A percentile compares a stretch with the other conserved stretches of the same genome.
Evolutionary conservation across 2,797 vertebrate genomes (phyloP).

Genomic region (Uromys caudimaculatus): DNA sequence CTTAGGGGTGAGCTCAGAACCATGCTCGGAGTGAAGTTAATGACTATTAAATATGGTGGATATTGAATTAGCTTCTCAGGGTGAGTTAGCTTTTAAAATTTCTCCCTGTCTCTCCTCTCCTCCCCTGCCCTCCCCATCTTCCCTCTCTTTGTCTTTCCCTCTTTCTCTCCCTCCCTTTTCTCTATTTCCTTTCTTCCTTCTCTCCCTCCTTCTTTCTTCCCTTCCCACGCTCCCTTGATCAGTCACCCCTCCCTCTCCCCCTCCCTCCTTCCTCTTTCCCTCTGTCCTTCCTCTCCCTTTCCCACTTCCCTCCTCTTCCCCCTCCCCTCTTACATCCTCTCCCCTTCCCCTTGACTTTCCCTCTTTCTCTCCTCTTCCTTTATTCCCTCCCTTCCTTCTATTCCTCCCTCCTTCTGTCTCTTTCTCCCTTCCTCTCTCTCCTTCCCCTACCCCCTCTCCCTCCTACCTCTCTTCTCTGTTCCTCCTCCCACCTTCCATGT

Average conservation of each 20-base stretch:
- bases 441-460: too few relatives aligned
- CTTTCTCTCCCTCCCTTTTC: not conserved
- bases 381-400: fast-evolving
- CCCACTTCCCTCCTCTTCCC: not conserved
- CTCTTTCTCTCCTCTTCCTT: too few relatives aligned
- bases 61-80: constrained; percentile 8
- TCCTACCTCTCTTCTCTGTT: too few relatives aligned
- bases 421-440: too few relatives aligned
- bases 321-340: too few relatives aligned
- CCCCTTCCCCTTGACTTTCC: not conserved
- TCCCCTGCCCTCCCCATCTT: not conserved
- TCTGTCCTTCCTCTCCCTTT: fast-evolving
- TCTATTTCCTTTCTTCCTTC: fast-evolving
- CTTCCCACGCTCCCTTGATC: not conserved
- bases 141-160: too few relatives aligned
- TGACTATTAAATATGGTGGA: not conserved
- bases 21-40: not conserved
- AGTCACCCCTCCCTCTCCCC: too few relatives aligned
- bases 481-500: too few relatives aligned
- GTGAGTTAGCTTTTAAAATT: not conserved
- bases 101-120: not conserved
- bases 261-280: fast-evolving
- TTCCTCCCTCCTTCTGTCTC: fast-evolving
- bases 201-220: too few relatives aligned
- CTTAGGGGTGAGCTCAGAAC: not conserved